Evolutionary conservation across 1,140 invertebrate genomes (phyloP).

Genomic region (Drosophila erecta): DNA sequence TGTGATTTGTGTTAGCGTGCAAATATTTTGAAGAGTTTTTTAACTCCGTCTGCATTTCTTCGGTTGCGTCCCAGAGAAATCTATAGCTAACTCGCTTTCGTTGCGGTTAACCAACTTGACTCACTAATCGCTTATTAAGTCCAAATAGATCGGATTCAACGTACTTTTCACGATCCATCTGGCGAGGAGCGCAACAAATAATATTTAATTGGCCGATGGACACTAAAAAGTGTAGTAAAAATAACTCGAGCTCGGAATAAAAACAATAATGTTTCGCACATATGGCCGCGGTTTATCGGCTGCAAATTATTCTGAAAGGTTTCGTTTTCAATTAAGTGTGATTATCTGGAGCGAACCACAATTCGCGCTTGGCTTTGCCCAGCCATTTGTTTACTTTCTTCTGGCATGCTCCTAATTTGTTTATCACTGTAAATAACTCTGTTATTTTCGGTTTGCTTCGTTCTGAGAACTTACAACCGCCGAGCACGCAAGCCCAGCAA

Average conservation of each 20-base stretch:
- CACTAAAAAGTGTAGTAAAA: constrained; percentile 32
- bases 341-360: neutral
- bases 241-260: constrained; percentile 6
- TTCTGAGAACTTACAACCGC: constrained; percentile 34
- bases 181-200: constrained; percentile 63
- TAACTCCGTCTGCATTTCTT: constrained; percentile 35
- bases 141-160: constrained; percentile 74
- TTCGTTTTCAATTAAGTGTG: constrained; percentile 24
- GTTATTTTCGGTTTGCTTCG: neutral
- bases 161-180: constrained; percentile 60
- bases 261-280: constrained; percentile 11
- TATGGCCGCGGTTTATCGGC: constrained; percentile 34
- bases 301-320: constrained; percentile 30
- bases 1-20: constrained; percentile 60
- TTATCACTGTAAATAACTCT: constrained; percentile 31
- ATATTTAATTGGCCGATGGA: constrained; percentile 20
- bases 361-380: neutral
- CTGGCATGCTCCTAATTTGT: constrained; percentile 9
- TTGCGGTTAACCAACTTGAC: constrained; percentile 78
- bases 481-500: constrained; percentile 36
- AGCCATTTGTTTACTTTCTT: constrained; percentile 37
- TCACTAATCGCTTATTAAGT: constrained; percentile 81
- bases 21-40: constrained; percentile 73
- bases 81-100: constrained; percentile 74
- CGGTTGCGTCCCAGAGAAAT: constrained; percentile 63